Conservation (phyloP, 2,113 vertebrate genomes). For the Callipepla squamata region DNA sequence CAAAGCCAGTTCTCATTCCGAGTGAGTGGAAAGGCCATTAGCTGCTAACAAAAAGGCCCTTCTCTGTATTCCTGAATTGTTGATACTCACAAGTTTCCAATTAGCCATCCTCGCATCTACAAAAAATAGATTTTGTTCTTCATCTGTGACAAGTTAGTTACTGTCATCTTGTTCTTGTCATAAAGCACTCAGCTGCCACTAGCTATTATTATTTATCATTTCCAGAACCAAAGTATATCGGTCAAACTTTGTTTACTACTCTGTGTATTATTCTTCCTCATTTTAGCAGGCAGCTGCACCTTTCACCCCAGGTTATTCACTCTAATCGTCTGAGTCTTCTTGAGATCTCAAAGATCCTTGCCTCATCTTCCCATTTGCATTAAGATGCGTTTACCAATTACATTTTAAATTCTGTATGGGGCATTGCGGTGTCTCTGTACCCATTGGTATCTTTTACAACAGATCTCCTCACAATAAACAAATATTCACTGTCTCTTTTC, state of each 20-base stretch:
- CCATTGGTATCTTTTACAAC: background rate
- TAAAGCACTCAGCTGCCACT: slow-evolving; percentile 20
- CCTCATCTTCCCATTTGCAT: background rate
- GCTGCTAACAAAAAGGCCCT: background rate
- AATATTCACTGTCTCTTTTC: background rate
- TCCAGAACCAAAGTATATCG: background rate
- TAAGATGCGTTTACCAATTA: background rate
- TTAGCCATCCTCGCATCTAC: slow-evolving; percentile 5
- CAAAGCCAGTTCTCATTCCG: background rate
- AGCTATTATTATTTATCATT: slow-evolving; percentile 24
- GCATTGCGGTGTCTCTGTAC: background rate
- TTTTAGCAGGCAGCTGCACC: background rate
- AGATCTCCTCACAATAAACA: background rate
- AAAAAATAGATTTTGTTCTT: slow-evolving; percentile 13
- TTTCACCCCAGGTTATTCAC: background rate
- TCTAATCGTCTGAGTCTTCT: background rate
- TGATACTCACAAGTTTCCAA: slow-evolving; percentile 34
- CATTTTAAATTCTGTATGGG: background rate
- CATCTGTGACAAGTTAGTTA: slow-evolving; percentile 33
- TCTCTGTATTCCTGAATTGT: background rate
- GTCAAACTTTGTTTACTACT: slow-evolving; percentile 4
- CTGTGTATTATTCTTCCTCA: background rate
- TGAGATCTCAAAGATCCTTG: background rate
- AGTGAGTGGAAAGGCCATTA: background rate
- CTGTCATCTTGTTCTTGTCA: slow-evolving; percentile 52